Percentiles rank a stretch among this genome's conserved stretches.
phyloP scores from a whole-genome alignment of 2,113 vertebrate genomes.

The Uropsilus gracilis region DNA sequence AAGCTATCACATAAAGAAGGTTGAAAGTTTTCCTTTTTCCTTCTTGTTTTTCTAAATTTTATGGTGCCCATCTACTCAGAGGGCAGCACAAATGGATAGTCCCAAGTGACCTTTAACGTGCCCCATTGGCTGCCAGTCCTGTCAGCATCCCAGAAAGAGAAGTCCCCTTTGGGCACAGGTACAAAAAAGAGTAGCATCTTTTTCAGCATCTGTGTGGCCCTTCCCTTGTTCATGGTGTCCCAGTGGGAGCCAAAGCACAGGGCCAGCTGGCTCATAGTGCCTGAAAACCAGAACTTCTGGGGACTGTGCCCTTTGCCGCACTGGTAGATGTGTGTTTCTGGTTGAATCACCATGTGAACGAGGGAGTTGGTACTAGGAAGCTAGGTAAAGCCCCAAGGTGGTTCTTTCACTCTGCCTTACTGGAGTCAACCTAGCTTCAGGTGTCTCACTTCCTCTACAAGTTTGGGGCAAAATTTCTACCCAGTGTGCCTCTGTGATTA shows the following conservation, averaged over 20 bases:
- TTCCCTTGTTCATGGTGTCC: accelerated
- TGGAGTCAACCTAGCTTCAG: background rate
- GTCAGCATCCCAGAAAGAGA: background rate
- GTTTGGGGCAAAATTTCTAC: background rate
- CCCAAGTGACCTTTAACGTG: background rate
- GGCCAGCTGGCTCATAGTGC: no score
- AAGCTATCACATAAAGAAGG: background rate
- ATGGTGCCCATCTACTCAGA: background rate
- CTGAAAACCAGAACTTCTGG: background rate
- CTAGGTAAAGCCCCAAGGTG: background rate
- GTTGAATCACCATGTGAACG: background rate
- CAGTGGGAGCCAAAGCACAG: accelerated
- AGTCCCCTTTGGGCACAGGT: background rate
- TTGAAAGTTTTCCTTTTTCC: background rate
- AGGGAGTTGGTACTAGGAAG: background rate
- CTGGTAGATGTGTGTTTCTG: background rate
- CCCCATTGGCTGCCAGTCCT: background rate
- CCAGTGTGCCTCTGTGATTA: background rate
- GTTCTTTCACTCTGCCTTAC: background rate
- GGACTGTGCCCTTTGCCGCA: background rate
- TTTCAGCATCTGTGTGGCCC: background rate
- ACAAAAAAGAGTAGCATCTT: background rate
- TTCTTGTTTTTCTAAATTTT: background rate
- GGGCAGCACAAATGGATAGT: background rate
- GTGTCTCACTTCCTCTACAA: background rate